These are phyloP conservation scores for Pampus argenteus DNA, from an alignment of 2,797 vertebrate species.

Conservation along the genomic window DNA sequence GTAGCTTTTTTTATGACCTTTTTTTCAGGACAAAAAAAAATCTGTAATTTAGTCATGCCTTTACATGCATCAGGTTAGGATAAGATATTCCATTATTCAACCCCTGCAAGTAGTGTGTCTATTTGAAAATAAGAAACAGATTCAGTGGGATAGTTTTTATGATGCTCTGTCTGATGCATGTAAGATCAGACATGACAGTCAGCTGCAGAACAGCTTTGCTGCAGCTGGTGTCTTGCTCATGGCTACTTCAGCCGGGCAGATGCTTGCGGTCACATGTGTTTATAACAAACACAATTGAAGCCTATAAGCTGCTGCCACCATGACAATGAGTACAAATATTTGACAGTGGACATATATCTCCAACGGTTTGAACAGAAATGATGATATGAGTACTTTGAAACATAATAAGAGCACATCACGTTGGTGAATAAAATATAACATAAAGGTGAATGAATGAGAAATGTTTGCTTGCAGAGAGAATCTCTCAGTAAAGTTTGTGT, in stretches of 20 bases:
- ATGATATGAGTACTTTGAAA: not conserved
- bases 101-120: not conserved
- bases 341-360: slow-evolving; percentile 5
- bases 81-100: slow-evolving; percentile 11
- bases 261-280: not conserved
- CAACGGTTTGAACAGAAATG: not conserved
- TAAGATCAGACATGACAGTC: slow-evolving; percentile 4
- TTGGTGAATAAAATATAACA: not conserved
- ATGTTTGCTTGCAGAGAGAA: not conserved
- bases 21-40: not conserved
- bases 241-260: not conserved
- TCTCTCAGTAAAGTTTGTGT: not conserved
- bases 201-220: slow-evolving; percentile 20
- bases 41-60: not conserved
- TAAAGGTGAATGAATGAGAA: not conserved
- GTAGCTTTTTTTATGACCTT: not conserved
- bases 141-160: not conserved
- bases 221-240: slow-evolving; percentile 11
- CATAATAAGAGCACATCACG: not conserved
- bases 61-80: not conserved
- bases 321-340: not conserved
- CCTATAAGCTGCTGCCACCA: not conserved
- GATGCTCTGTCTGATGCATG: no score
- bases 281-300: slow-evolving; percentile 3
- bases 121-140: not conserved